phyloP scores from a whole-genome alignment of 2,113 vertebrate species.

The Tichodroma muraria region DNA sequence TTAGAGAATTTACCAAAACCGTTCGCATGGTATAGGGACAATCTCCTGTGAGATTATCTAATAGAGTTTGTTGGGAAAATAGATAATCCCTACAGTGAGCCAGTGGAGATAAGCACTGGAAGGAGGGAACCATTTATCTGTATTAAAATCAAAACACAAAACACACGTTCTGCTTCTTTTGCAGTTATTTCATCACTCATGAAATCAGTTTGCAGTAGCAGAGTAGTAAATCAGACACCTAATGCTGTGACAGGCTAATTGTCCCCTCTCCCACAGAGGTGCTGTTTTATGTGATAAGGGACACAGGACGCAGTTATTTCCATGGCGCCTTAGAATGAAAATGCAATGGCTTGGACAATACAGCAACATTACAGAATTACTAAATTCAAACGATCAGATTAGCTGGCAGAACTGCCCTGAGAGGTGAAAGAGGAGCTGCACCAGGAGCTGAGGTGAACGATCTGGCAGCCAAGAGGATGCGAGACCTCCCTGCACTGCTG shows the following conservation, averaged over 20 bases:
- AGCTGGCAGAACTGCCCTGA: not conserved
- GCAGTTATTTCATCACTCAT: not conserved
- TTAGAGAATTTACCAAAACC: not conserved
- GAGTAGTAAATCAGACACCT: not conserved
- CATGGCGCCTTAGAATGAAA: not conserved
- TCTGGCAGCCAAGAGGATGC: not conserved
- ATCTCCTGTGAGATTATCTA: not conserved
- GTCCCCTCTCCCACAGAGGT: not conserved
- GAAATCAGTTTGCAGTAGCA: not conserved
- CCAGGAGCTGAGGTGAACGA: not conserved
- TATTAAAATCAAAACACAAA: not conserved
- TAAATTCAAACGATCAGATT: not conserved
- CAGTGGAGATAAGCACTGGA: not conserved
- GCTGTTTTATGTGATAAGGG: not conserved
- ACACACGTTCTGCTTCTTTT: not conserved
- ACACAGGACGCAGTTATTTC: not conserved
- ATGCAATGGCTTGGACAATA: not conserved
- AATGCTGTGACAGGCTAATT: not conserved
- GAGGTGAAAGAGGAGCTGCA: not conserved
- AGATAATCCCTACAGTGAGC: not conserved
- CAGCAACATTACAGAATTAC: not conserved
- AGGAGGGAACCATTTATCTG: not conserved
- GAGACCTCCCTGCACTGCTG: not conserved
- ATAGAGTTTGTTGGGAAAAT: not conserved
- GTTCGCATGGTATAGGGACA: not conserved